A percentile compares a stretch with the other conserved stretches of the same genome.
Conservation (phyloP, 2,797 vertebrate genomes). For the Coccyzus lansbergi region DNA sequence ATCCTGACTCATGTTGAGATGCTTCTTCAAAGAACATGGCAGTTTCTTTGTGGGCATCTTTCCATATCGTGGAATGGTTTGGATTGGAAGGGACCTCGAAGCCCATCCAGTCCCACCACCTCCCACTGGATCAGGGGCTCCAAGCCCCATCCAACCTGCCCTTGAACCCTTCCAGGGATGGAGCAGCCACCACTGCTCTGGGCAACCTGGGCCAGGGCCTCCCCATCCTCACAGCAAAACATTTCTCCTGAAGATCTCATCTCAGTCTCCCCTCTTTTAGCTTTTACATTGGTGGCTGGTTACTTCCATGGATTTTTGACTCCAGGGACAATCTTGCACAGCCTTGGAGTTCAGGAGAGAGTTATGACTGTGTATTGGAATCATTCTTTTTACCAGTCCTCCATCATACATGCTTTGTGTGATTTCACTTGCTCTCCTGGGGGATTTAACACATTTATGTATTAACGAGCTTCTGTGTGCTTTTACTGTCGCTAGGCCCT, state of each 20-base stretch:
- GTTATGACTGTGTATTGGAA: neutral
- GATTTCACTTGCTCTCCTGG: neutral
- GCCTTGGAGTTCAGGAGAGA: neutral
- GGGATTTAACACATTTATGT: neutral
- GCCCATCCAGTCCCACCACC: no score
- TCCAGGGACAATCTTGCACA: neutral
- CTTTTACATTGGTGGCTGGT: neutral
- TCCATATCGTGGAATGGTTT: no score
- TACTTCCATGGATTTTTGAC: neutral
- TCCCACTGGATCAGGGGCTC: no score
- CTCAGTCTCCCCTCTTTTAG: no score
- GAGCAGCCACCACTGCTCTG: no score
- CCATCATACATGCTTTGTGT: neutral
- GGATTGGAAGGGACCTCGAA: no score
- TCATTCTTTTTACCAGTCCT: neutral
- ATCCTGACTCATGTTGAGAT: neutral
- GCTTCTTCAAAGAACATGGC: fast-evolving
- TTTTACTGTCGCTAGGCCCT: conserved; percentile 45
- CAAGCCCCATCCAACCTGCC: no score
- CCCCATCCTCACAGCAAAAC: no score
- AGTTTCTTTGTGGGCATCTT: neutral
- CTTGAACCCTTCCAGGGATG: no score
- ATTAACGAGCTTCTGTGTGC: neutral
- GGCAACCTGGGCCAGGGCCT: no score
- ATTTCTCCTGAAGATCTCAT: no score